A percentile compares a stretch with the other conserved stretches of the same genome.
Evolutionary conservation across 2,113 vertebrate species (phyloP).

Genomic region (Tragelaphus scriptus): DNA sequence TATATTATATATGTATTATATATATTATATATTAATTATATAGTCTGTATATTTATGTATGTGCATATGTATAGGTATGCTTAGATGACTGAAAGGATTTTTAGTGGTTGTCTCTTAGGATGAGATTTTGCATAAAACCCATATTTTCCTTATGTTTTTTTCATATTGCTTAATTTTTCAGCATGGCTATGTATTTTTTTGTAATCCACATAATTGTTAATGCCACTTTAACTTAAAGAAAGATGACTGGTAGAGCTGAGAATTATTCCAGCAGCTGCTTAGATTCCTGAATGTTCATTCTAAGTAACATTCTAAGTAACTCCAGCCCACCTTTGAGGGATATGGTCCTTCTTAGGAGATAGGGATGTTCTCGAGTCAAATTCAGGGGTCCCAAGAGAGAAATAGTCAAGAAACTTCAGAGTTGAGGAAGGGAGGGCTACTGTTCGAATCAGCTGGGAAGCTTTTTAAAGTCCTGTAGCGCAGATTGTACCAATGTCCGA

Average conservation of each 20-base stretch:
- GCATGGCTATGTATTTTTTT: not conserved
- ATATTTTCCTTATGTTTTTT: not conserved
- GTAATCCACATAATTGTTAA: not conserved
- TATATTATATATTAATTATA: not conserved
- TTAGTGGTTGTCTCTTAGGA: not conserved
- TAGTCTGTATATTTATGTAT: not conserved
- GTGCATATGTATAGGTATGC: not conserved
- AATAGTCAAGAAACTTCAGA: not conserved
- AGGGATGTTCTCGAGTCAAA: not conserved
- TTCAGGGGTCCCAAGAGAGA: not conserved
- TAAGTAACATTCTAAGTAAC: not conserved
- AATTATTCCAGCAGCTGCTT: not conserved
- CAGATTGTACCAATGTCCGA: rapidly evolving
- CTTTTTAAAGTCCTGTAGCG: not conserved
- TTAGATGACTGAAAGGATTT: not conserved
- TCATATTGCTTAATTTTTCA: not conserved
- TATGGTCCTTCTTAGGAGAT: not conserved
- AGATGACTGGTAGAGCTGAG: not conserved
- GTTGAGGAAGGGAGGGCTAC: not conserved
- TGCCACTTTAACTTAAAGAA: not conserved
- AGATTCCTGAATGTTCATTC: not conserved
- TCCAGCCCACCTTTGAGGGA: not conserved
- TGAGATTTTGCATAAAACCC: not conserved
- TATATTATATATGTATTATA: not conserved
- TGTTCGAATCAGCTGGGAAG: not conserved